Base-by-base conservation (phyloP, 2,888 invertebrate species). In the Cephalotes varians region DNA sequence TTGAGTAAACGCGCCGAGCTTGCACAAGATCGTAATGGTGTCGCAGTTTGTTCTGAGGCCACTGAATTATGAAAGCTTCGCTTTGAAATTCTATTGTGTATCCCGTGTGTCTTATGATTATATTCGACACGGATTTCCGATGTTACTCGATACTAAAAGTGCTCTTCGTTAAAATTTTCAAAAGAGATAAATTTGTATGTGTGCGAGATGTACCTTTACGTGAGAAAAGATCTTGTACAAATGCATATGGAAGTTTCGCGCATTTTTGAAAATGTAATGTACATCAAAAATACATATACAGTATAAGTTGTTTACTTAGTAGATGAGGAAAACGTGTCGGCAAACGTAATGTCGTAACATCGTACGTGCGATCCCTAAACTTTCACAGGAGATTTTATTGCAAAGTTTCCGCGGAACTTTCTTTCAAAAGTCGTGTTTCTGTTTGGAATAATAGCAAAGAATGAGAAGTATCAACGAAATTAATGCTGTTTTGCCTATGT, bases 321-420 rank as follows among this genome's bases (percentile, higher is more conserved):
- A 10, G 10, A 64, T 21, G n/a, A 62, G 34, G 47, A 51, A 65
- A 31, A 40, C 15, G 65, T 76, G 44, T 58, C 12, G 44, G 31
- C 77, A 77, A 31, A 67, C 44, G 18, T 65, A 64, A 76, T 40
- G 18, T 51, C 51, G 10, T 28, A n/a, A 56, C 54, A 31, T 31
- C 5, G 21, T 65, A 74, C 25, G 51, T 31, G 28, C n/a, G 28
- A n/a, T n/a, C 28, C 9, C 9, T 18, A 25, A 49, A 44, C 31
- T 54, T 65, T 25, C 56, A 6, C 12, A 0, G 1, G n/a, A 44
- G 7, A 18, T 34, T 56, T 69, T n/a, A 25, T 44, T 12, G 56
- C 44, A 9, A 54, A 79, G 18, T 67, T 77, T 56, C 7, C 44
- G 51, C 12, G 49, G 12, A 69, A 79, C 31, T 79, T 79, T 54